phyloP scores from a whole-genome alignment of 2,113 vertebrate genomes.

The Limanda limanda region DNA sequence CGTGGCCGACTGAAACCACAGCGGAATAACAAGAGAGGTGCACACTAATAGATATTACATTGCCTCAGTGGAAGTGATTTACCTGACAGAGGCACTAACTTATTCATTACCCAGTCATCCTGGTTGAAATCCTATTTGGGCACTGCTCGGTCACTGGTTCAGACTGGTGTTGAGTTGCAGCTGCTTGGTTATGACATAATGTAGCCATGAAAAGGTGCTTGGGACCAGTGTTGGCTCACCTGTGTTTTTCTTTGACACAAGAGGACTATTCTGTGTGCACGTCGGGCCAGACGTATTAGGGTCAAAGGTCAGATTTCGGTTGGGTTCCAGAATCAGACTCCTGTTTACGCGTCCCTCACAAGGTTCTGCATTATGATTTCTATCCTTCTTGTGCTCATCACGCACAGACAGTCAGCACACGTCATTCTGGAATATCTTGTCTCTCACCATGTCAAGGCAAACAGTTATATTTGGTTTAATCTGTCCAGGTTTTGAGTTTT shows the following conservation, averaged over 20 bases:
- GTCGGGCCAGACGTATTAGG: constrained; percentile 37
- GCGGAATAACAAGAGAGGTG: constrained; percentile 56
- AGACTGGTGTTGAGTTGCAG: constrained; percentile 42
- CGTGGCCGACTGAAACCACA: constrained; percentile 51
- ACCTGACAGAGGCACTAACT: constrained; percentile 30
- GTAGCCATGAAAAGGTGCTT: constrained; percentile 25
- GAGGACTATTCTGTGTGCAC: constrained; percentile 47
- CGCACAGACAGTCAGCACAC: not conserved
- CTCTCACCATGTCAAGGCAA: not conserved
- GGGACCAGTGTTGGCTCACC: constrained; percentile 54
- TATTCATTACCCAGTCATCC: constrained; percentile 48
- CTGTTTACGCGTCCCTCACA: constrained; percentile 7
- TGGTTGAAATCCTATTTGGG: not conserved
- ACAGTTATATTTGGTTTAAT: not conserved
- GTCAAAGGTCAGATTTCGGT: constrained; percentile 45
- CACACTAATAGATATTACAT: constrained; percentile 66
- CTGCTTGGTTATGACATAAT: constrained; percentile 46
- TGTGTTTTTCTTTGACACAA: constrained; percentile 66
- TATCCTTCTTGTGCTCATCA: not conserved
- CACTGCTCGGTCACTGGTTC: constrained; percentile 32
- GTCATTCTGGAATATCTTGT: not conserved
- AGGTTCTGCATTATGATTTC: not conserved
- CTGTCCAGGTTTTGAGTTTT: not conserved
- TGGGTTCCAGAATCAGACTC: constrained; percentile 24
- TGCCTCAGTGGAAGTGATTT: constrained; percentile 58